A percentile compares a stretch with the other conserved stretches of the same genome.
Conservation (phyloP, 2,888 invertebrate genomes). For the Xiphydria camelus region DNA sequence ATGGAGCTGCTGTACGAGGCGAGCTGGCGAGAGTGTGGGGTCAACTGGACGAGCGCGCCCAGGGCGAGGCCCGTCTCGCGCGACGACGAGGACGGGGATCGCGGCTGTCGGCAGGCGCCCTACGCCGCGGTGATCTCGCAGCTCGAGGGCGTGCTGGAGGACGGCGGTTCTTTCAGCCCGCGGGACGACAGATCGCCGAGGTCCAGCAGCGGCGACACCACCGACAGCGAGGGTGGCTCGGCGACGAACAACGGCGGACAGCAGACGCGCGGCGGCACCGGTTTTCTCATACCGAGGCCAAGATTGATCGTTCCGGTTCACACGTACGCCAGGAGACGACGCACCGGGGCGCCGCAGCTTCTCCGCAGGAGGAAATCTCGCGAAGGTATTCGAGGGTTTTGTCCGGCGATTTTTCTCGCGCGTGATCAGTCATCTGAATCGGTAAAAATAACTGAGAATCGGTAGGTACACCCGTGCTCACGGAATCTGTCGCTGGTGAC, state of each 20-base stretch:
- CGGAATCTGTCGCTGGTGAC: too few species aligned
- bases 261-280: conserved; percentile 32
- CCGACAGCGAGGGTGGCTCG: conserved; percentile 43
- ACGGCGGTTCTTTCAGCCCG: conserved; percentile 4
- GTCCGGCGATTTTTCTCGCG: too few species aligned
- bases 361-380: conserved; percentile 52
- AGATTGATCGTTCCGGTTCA: conserved; percentile 86
- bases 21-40: conserved; percentile 73
- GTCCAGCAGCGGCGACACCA: conserved; percentile 38
- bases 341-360: conserved; percentile 75
- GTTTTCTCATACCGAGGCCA: conserved; percentile 81
- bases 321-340: conserved; percentile 78
- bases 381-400: conserved; percentile 2
- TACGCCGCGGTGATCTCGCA: conserved; percentile 43
- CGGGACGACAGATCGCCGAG: conserved; percentile 24
- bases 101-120: conserved; percentile 23
- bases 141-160: conserved; percentile 40
- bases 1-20: conserved; percentile 83
- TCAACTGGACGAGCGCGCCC: conserved; percentile 45
- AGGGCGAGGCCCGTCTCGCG: conserved; percentile 12
- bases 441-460: too few species aligned
- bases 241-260: conserved; percentile 39
- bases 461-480: too few species aligned
- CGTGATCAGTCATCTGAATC: too few species aligned
- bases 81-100: conserved; percentile 12